A percentile compares a stretch with the other conserved stretches of the same genome.
phyloP scores from a whole-genome alignment of 2,888 invertebrate genomes.

The Papilio elwesi region DNA sequence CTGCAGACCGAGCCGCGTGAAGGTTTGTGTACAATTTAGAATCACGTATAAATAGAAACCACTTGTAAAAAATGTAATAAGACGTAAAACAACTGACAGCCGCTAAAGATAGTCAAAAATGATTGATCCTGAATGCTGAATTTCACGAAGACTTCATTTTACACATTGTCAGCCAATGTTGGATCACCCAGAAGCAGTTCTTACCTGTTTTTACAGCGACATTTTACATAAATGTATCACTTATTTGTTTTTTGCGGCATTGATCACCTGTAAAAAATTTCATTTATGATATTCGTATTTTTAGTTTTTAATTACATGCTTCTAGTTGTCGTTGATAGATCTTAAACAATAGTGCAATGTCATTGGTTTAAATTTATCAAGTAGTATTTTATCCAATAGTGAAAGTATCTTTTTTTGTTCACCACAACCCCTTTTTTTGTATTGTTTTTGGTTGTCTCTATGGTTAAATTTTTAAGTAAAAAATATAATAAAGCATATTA shows the following conservation, averaged over 20 bases:
- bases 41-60: conserved; percentile 49
- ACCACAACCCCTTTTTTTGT: not conserved
- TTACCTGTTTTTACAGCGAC: conserved; percentile 70
- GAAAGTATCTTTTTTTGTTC: conserved; percentile 29
- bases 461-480: not conserved
- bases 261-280: conserved; percentile 63
- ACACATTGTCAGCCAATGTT: conserved; percentile 26
- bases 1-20: conserved; percentile 73
- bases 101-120: conserved; percentile 72
- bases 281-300: conserved; percentile 64
- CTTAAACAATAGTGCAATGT: not conserved
- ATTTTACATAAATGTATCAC: conserved; percentile 59
- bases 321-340: conserved; percentile 38
- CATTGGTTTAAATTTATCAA: conserved; percentile 36
- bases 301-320: conserved; percentile 57
- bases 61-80: conserved; percentile 56
- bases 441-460: conserved; percentile 2
- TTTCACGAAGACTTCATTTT: conserved; percentile 44
- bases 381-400: conserved; percentile 40
- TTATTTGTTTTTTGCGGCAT: conserved; percentile 59
- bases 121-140: conserved; percentile 55
- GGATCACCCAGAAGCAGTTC: conserved; percentile 40
- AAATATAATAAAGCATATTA: too few relatives aligned
- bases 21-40: conserved; percentile 57
- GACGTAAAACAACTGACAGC: conserved; percentile 84